Conservation (phyloP, 2,888 invertebrate species). For the Entomobrya multifasciata region DNA sequence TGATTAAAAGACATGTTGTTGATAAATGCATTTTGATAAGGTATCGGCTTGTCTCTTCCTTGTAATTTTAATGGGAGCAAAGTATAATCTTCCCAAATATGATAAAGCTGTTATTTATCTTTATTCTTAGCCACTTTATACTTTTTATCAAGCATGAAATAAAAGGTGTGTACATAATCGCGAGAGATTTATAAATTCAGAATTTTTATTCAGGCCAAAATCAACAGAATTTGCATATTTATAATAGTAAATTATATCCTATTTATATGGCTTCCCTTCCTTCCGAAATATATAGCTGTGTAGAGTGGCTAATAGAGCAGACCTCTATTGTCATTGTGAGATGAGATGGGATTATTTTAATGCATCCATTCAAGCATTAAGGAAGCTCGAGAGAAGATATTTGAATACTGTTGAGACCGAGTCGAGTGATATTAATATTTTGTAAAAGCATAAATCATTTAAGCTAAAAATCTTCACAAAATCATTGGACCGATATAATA, state of each 20-base stretch:
- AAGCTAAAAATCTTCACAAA: conserved; percentile 6
- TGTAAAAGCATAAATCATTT: background rate
- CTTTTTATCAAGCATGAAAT: conserved; percentile 26
- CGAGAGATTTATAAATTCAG: background rate
- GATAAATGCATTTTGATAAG: background rate
- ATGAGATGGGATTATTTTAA: background rate
- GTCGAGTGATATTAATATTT: conserved; percentile 18
- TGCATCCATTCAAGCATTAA: conserved; percentile 7
- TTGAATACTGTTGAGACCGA: background rate
- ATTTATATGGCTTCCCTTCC: background rate
- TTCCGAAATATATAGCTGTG: background rate
- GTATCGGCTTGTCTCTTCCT: background rate
- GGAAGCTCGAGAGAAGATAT: background rate
- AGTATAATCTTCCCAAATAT: background rate
- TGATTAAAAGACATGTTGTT: conserved; percentile 4
- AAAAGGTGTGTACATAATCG: background rate
- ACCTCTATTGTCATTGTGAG: too few relatives aligned
- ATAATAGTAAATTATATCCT: background rate
- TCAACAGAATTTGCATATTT: conserved; percentile 7
- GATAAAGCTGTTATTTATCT: too few relatives aligned
- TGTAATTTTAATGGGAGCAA: conserved; percentile 27
- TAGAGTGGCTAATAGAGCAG: too few relatives aligned
- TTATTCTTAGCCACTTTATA: background rate
- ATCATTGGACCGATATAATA: conserved; percentile 26
- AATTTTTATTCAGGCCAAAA: conserved; percentile 17